Conservation (phyloP, 1,140 invertebrate species). For the Drosophila virilis region DNA sequence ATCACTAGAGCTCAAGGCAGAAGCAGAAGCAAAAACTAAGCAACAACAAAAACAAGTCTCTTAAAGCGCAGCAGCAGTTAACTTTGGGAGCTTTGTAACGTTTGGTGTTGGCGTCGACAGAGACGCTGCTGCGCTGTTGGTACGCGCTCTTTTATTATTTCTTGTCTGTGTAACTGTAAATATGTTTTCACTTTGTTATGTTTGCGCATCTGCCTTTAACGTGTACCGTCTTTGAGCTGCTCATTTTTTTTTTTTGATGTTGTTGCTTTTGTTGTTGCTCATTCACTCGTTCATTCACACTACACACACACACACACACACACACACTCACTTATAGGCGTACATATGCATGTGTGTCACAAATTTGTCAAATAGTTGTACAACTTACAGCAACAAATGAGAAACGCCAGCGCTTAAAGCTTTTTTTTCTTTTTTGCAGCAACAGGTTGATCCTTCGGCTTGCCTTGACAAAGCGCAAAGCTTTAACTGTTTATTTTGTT, state of each 20-base stretch:
- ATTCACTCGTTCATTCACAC: constrained; percentile 73
- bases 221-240: constrained; percentile 39
- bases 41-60: constrained; percentile 44
- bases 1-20: constrained; percentile 19
- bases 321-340: neutral
- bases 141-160: constrained; percentile 37
- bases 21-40: constrained; percentile 5
- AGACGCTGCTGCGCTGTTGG: constrained; percentile 20
- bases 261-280: constrained; percentile 37
- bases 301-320: constrained; percentile 28
- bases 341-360: constrained; percentile 43
- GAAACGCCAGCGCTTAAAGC: constrained; percentile 27
- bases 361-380: constrained; percentile 40
- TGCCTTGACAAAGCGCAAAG: constrained; percentile 8
- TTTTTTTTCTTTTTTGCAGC: constrained; percentile 55
- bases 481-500: constrained; percentile 42
- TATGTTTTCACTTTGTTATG: constrained; percentile 79
- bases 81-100: constrained; percentile 36
- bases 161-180: constrained; percentile 73
- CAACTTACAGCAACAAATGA: constrained; percentile 56
- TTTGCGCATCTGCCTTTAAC: constrained; percentile 71
- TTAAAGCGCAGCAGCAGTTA: constrained; percentile 40
- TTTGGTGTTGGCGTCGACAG: constrained; percentile 9
- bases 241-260: constrained; percentile 33
- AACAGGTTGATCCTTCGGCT: constrained; percentile 48